Base-by-base conservation (phyloP, 1,140 invertebrate genomes). In the Sesamia nonagrioides region DNA sequence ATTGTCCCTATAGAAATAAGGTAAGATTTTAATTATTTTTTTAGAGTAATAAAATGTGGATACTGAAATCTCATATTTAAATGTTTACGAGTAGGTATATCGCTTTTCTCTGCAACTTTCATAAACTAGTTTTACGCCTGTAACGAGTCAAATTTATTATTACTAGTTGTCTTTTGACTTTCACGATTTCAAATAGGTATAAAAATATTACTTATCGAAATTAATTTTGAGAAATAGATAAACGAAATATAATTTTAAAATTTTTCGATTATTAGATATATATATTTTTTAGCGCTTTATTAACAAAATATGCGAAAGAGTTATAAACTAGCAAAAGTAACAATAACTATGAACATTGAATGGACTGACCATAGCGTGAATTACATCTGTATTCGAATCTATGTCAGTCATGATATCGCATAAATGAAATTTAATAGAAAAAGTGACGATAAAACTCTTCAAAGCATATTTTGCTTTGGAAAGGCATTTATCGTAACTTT, bases 401-500 rank as follows among this genome's bases (percentile, higher is more conserved):
- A 8, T 68, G 18, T 15, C 63, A 48, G 40, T 13, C 40, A 48
- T 48, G 37, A 68, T 17, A 68, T 68, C 2, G 63, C 42, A 68
- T 68, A 40, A 61, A 63, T 63, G 35, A 63, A 63, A 63, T 63
- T n/a, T n/a, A 61, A 18, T 61, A 5, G 33, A 63, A n/a, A 63
- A 15, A 37, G 60, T 37, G 37, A 35, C 0, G 60, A 63, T 63
- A 17, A 40, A 54, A 21, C 5, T 2, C 21, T 54, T 27, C 21
- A 54, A 1, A 18, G 33, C 0, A 60, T 37, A 7, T 60, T 37
- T n/a, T 60, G 6, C 35, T 37, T 33, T 35, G 11, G 5, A 27
- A 5, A 11, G 4, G 21, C 18, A n/a, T n/a, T n/a, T 15, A 58
- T 37, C 37, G 37, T n/a, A 37, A 37, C 7, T 37, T 7, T 7